Evolutionary conservation across 2,888 invertebrate genomes (phyloP), one percentile per base, ranked within the genome.

Genomic region (Aproaerema taeniolella): DNA sequence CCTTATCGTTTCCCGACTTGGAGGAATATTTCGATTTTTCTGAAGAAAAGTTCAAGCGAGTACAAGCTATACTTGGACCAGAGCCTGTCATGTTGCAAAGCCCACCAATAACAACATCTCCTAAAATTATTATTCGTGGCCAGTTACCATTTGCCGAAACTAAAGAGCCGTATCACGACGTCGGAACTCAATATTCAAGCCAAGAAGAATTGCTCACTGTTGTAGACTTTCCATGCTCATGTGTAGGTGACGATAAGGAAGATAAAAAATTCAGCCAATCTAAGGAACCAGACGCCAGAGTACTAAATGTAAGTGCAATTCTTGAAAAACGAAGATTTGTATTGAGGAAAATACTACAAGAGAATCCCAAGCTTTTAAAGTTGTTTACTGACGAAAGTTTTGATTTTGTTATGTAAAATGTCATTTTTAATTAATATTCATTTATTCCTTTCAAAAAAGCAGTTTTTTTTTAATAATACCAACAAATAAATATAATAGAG

Each of bases 131-230:
- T 16, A 61, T 61, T 5, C 42, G 47, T 15, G 47, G 47, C 31
- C 64, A 74, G 38, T 41, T 80, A 30, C 76, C 67, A 12, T 85
- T 82, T 64, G 49, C 66, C 11, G 58, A 49, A 36, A 80, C 76
- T 4, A 66, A 61, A 36, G 76, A 82, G 49, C 57, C 43, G 13
- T 56, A 46, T 50, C 71, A 61, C 16, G 61, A 64, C 24, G 57
- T 60, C 3, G 75, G 56, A 14, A 82, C 83, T 15, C 85, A 85
- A 49, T 85, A 67, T 58, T 80, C 79, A 0, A 78, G 75, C 38
- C 68, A 70, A 55, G 81, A 82, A 57, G 65, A 73, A 30, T 10
- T 76, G 2, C 33, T 44, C 39, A 15, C 45, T 2, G 41, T 55
- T 31, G 17, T 17, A 8, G 46, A 58, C 40, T 31, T 49, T n/a